These are phyloP conservation scores for Dendroctonus valens DNA, from an alignment of 1,140 invertebrate genomes.

Conservation along the genomic window DNA sequence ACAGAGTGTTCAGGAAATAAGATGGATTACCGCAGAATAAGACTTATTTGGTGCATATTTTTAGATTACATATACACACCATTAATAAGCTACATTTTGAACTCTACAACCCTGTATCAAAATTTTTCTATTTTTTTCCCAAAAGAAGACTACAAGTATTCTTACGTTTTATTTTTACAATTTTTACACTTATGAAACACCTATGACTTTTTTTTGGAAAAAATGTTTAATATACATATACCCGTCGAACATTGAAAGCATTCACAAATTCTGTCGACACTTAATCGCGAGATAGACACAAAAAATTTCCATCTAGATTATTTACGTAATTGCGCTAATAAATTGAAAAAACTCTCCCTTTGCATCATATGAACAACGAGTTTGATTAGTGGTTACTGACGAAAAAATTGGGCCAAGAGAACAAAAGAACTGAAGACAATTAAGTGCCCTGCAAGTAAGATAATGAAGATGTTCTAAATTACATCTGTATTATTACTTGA, in stretches of 20 bases:
- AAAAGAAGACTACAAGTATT: constrained; percentile 10
- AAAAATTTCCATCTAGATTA: neutral
- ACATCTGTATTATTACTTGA: too few relatives aligned
- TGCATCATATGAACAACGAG: too few relatives aligned
- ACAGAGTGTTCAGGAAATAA: constrained; percentile 19
- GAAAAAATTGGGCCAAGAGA: too few relatives aligned
- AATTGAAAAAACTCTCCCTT: too few relatives aligned
- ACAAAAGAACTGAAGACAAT: too few relatives aligned
- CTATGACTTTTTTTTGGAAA: constrained; percentile 3
- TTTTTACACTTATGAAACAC: constrained; percentile 19
- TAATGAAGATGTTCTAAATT: too few relatives aligned
- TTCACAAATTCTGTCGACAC: neutral
- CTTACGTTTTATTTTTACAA: constrained; percentile 17
- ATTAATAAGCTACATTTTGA: constrained; percentile 22
- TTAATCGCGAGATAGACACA: neutral
- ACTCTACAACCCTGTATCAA: constrained; percentile 29
- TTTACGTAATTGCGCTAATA: neutral
- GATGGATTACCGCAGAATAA: constrained; percentile 2
- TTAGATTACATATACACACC: constrained; percentile 5
- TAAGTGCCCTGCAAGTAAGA: too few relatives aligned
- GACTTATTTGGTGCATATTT: constrained; percentile 15
- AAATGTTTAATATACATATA: neutral
- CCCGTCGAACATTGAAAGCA: neutral
- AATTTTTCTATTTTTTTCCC: constrained; percentile 19
- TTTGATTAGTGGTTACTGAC: too few relatives aligned